Percentiles rank a stretch among this genome's conserved stretches.
Conservation (phyloP, 64 coral and sea anemone genomes). For the Pachyseris speciosa region DNA sequence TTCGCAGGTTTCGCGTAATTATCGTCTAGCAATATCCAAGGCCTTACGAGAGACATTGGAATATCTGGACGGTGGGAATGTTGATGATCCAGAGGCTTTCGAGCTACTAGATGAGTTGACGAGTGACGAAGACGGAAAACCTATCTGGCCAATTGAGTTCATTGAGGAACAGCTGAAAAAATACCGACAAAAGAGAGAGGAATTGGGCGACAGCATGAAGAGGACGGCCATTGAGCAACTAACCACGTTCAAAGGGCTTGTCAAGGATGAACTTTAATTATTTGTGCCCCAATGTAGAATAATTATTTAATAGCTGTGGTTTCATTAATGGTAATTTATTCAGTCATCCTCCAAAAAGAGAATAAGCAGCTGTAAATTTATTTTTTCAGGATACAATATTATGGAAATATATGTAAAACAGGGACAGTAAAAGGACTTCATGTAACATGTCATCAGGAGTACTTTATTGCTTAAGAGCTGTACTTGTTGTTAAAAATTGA, state of each 20-base stretch:
- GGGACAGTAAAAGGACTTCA: no score
- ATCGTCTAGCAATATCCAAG: slow-evolving; percentile 16
- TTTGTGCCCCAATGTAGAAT: background rate
- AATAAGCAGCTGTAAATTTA: background rate
- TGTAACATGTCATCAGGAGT: no score
- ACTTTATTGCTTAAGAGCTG: no score
- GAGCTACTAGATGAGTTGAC: background rate
- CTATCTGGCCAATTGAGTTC: background rate
- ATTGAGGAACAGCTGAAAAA: slow-evolving; percentile 16
- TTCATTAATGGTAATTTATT: background rate
- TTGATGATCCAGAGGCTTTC: background rate
- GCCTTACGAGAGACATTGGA: slow-evolving; percentile 32
- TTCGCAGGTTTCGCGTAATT: background rate
- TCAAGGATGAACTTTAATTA: slow-evolving; percentile 40
- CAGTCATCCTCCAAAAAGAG: background rate
- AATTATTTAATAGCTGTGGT: no score
- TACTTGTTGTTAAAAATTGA: no score
- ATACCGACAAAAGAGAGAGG: background rate
- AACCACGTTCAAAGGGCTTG: background rate
- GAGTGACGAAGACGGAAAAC: background rate
- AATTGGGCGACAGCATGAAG: background rate
- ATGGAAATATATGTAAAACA: no score
- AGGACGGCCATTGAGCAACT: background rate
- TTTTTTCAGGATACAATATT: background rate
- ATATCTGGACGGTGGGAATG: slow-evolving; percentile 3